Base-by-base conservation (phyloP, 2,797 vertebrate species). In the Hippoglossus hippoglossus region DNA sequence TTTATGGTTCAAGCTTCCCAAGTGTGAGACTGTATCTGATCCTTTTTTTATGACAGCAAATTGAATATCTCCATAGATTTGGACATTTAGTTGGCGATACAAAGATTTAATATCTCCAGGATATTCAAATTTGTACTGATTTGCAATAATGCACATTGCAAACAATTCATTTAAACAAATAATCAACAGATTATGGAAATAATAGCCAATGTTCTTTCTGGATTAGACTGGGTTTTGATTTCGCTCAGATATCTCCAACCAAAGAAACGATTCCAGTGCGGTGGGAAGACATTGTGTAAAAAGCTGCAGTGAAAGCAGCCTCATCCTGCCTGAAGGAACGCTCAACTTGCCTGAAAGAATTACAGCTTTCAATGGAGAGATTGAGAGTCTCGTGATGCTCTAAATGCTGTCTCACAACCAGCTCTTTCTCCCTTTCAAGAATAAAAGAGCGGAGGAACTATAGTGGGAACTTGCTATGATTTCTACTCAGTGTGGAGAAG, bases 341-440 rank as follows among this genome's bases (percentile, higher is more conserved):
- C n/a, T 61, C 70, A 59, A 72, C 71, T 31, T 12, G 4, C 53
- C 56, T 52, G n/a, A 63, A 53, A 60, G 44, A 77, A 34, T 61
- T 57, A 21, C 10, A 51, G 69, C 64, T 51, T 61, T 53, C 70
- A 67, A 1, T 62, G 63, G 25, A 47, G 25, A 65, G 61, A 52
- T 72, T 72, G 63, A n/a, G 18, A 19, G 26, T 65, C 64, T 53
- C 9, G 19, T 16, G 60, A 61, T 62, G 51, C 16, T 65, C 54
- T 39, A 15, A 55, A 67, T 19, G 44, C 24, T 61, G 25, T 50
- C 67, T 63, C 55, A 58, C 24, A 25, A 60, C 6, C 18, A 49
- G 47, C 19, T 10, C n/a, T 46, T 19, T 46, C 44, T 46, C 18
- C 44, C 16, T 46, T 5, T 46, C 44, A 18, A 19, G 44, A 46